Evolutionary conservation across 2,113 vertebrate genomes (phyloP), one percentile per base, ranked within the genome.

Genomic region (Nanorana parkeri): DNA sequence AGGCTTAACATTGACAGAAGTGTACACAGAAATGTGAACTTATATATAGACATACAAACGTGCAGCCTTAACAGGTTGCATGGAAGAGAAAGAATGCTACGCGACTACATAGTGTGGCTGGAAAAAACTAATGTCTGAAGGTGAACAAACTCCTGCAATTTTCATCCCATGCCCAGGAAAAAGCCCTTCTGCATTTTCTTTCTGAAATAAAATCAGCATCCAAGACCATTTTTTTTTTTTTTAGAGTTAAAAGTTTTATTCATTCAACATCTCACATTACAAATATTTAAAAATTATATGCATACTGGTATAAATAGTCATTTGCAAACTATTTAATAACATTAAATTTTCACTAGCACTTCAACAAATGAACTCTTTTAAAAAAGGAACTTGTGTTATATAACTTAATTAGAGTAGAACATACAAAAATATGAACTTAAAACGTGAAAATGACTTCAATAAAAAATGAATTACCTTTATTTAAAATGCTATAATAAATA

Each of bases 221-320:
- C 55, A 36, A 60, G 71, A 36, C 8, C 1, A 87, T 79, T 41
- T 32, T 32, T 32, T 32, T 32, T 32, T 32, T 32, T 32, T 36
- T 84, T 5, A 92, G 94, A 96, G 96, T 97, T 95, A 99, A 95
- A 95, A 97, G 95, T 96, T 99, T 99, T 98, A 98, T 98, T 99
- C 96, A 94, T 99, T 99, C 98, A 98, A 99, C 97, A 98, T 98
- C 96, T 98, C 96, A 99, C 97, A 96, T 98, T 99, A 99, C 97
- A 99, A 98, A 99, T 98, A 99, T 98, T 99, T 99, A 96, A 97
- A 98, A 98, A 98, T 97, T 97, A 98, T 97, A 98, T 96, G 97
- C 96, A 97, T 98, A 99, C 96, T 96, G 96, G 96, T 99, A 98
- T 97, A 99, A 99, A 99, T 96, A 99, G 96, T 99, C 96, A 97